phyloP scores from a whole-genome alignment of 2,888 invertebrate species.

The Melangyna quadrimaculata region DNA sequence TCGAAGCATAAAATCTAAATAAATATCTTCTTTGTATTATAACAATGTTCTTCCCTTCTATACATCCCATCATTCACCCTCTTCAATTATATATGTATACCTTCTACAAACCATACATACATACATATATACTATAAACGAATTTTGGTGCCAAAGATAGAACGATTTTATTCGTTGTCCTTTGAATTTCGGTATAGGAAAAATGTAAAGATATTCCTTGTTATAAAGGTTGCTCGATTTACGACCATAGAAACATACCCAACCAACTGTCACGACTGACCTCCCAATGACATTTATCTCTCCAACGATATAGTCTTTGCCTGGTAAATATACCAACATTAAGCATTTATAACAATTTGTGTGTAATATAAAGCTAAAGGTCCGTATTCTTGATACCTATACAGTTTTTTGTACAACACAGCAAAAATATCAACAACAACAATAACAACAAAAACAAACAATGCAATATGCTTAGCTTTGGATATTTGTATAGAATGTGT shows the following conservation, averaged over 20 bases:
- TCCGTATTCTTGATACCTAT: not conserved
- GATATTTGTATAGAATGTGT: not conserved
- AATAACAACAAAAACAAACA: not conserved
- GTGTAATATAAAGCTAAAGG: conserved; percentile 59
- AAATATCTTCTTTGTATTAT: conserved; percentile 64
- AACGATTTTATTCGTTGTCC: not conserved
- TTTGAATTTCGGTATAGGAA: conserved; percentile 2
- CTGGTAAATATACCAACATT: conserved; percentile 60
- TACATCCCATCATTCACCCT: not conserved
- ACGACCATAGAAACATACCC: not conserved
- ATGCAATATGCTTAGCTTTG: too few relatives aligned
- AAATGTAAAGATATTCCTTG: not conserved
- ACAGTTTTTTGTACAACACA: not conserved
- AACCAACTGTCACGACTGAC: conserved; percentile 51
- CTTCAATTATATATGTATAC: conserved; percentile 14
- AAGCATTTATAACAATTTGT: conserved; percentile 63
- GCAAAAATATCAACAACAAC: conserved; percentile 20
- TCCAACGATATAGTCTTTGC: conserved; percentile 48
- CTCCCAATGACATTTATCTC: conserved; percentile 67
- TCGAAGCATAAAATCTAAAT: conserved; percentile 62
- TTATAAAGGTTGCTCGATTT: not conserved
- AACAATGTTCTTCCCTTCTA: not conserved
- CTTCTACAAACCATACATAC: not conserved
- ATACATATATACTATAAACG: not conserved
- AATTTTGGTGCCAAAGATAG: not conserved